Conservation (phyloP, 1,140 invertebrate genomes). For the Drosophila tristis region DNA sequence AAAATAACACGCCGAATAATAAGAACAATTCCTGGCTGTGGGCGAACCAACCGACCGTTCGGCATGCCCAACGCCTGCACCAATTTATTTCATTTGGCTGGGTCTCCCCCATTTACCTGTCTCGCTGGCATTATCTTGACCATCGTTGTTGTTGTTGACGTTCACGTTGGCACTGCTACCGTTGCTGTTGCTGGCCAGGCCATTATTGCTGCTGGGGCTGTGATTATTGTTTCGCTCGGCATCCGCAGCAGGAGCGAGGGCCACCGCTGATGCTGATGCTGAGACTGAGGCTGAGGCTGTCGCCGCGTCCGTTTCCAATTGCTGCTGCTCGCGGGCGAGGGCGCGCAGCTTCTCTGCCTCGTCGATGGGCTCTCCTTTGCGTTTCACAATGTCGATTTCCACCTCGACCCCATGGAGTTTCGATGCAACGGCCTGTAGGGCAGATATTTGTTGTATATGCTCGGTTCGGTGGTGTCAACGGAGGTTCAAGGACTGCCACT, state of each 20-base stretch:
- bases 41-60: constrained; percentile 10
- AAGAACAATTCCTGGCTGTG: background rate
- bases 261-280: constrained; percentile 23
- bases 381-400: constrained; percentile 94
- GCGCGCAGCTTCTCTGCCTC: constrained; percentile 77
- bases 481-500: background rate
- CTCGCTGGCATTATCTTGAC: constrained; percentile 64
- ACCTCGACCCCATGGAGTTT: constrained; percentile 96
- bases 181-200: constrained; percentile 43
- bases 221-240: constrained; percentile 75
- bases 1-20: background rate
- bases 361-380: constrained; percentile 89
- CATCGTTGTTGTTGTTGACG: constrained; percentile 77
- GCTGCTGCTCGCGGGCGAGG: constrained; percentile 67
- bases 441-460: constrained; percentile 15
- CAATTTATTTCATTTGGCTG: constrained; percentile 10
- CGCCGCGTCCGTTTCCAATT: constrained; percentile 54
- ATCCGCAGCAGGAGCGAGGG: constrained; percentile 28
- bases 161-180: constrained; percentile 38
- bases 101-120: constrained; percentile 45
- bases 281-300: constrained; percentile 30
- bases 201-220: constrained; percentile 65
- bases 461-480: constrained; percentile 1
- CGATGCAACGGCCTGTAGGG: constrained; percentile 92
- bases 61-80: constrained; percentile 39